Evolutionary conservation across 2,797 vertebrate species (phyloP).

Genomic region (Paguma larvata): DNA sequence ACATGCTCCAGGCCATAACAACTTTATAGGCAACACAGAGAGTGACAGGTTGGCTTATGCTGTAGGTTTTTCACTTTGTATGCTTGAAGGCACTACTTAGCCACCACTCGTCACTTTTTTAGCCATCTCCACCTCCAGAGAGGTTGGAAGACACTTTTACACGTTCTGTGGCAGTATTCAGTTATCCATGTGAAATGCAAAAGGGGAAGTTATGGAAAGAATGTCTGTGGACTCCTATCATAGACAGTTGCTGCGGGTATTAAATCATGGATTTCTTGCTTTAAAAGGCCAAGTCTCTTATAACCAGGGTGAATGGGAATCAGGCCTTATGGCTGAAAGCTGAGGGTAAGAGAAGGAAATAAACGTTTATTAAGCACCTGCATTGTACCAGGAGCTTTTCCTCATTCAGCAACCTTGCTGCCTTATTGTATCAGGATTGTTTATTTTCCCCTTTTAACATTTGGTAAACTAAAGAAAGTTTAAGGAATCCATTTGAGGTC

Average conservation of each 20-base stretch:
- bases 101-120: background rate
- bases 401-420: background rate
- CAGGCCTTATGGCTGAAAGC: background rate
- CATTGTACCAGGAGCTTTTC: background rate
- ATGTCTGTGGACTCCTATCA: background rate
- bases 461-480: background rate
- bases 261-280: conserved; percentile 35
- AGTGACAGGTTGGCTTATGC: conserved; percentile 58
- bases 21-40: conserved; percentile 65
- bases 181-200: background rate
- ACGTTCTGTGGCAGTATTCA: background rate
- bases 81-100: conserved; percentile 50
- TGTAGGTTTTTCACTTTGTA: conserved; percentile 57
- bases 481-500: background rate
- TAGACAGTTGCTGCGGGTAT: background rate
- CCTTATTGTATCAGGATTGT: too few species aligned
- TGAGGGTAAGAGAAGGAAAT: background rate
- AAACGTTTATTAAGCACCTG: background rate
- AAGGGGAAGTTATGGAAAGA: background rate
- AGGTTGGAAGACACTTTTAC: background rate
- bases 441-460: background rate
- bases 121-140: background rate
- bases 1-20: conserved; percentile 70
- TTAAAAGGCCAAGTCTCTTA: conserved; percentile 52
- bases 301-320: conserved; percentile 29